These are phyloP conservation scores for Cotesia chilonis DNA, from an alignment of 1,140 invertebrate genomes.

Conservation along the genomic window DNA sequence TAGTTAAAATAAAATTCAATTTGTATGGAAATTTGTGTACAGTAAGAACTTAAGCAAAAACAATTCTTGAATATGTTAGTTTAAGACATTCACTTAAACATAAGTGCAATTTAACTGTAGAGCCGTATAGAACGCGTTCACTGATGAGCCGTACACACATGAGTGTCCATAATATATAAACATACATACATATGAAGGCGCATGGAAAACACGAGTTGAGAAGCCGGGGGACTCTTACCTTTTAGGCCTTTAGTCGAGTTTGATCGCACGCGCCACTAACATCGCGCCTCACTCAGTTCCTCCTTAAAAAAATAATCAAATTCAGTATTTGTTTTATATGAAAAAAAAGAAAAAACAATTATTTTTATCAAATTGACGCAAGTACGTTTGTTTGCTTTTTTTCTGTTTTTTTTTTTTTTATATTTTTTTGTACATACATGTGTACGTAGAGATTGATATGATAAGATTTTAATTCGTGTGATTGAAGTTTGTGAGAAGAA, in stretches of 20 bases:
- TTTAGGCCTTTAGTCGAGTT: slow-evolving; percentile 55
- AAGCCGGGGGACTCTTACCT: slow-evolving; percentile 50
- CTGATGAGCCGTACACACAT: background rate
- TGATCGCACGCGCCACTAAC: slow-evolving; percentile 48
- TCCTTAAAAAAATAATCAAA: background rate
- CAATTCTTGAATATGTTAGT: slow-evolving; percentile 6
- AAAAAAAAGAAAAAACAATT: background rate
- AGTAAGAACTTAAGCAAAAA: background rate
- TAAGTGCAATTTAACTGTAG: background rate
- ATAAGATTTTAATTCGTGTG: too few species aligned
- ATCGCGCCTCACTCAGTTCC: slow-evolving; percentile 38
- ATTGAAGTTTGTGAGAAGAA: too few species aligned
- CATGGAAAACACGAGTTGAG: slow-evolving; percentile 46
- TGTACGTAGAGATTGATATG: too few species aligned
- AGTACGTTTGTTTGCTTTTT: too few species aligned
- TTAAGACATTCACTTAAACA: background rate
- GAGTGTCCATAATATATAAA: background rate
- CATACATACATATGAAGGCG: slow-evolving; percentile 24
- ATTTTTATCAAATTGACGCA: slow-evolving; percentile 7
- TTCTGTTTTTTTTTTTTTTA: too few species aligned
- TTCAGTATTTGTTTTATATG: background rate
- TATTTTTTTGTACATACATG: too few species aligned
- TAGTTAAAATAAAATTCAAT: slow-evolving; percentile 4
- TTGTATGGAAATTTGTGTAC: background rate
- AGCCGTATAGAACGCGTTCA: background rate